Base-by-base conservation (phyloP, 35 echinoderm and acorn worm genomes). In the Apostichopus japonicus region DNA sequence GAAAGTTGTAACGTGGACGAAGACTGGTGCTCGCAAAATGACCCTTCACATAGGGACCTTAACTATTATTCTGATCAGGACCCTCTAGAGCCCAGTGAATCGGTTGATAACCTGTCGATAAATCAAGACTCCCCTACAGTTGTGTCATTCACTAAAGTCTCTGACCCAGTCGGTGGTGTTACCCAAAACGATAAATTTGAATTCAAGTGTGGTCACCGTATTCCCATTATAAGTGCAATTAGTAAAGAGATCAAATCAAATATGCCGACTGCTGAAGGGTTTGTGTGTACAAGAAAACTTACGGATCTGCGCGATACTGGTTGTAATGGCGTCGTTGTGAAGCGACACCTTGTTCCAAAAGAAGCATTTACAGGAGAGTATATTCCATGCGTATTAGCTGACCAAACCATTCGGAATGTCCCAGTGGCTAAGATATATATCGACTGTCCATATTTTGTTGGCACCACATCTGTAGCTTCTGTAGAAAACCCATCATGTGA, bases 401-500 rank as follows among this genome's bases (percentile, higher is more conserved):
- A 88, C n/a, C 4, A 23, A 73, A 58, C 56, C 10, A 58, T 58
- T 58, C 56, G 54, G 0, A 17, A 84, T 55, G 80, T 84, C 1
- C 80, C 88, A 19, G 70, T 55, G 10, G 63, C 88, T 23, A 15
- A 0, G 4, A 77, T 90, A 17, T 16, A 6, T 75, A 77, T 90
- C 6, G 21, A 90, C 15, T 54, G 70, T 51, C 88, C 88, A 10
- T 90, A 75, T 77, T 90, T 77, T 77, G 13, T 76, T 19, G 88
- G 72, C 3, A 77, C 13, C 0, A 24, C 53, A 8, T n/a, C 11
- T 53, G 88, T 19, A 53, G 16, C 19, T 53, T 90, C 71, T 54
- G 53, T 77, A 55, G 51, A 76, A 52, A 90, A 55, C 11, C 88
- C 88, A 0, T 5, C 53, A 16, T 90, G 21, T 90, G 88, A 90